phyloP scores from a whole-genome alignment of 1,140 invertebrate genomes.

The Papilio xuthus region DNA sequence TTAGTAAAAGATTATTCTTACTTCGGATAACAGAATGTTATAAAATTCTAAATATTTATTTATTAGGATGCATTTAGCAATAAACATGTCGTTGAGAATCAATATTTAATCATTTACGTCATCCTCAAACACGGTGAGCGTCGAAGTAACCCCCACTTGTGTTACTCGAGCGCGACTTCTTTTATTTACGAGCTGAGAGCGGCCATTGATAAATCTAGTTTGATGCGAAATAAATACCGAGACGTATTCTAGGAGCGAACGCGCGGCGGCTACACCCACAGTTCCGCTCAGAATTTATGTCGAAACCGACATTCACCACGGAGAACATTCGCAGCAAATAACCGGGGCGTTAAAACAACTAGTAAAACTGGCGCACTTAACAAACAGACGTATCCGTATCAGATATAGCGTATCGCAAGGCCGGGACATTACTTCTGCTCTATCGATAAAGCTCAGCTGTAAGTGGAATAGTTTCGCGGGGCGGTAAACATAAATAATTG shows the following conservation, averaged over 20 bases:
- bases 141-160: conserved; percentile 19
- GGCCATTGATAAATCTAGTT: conserved; percentile 59
- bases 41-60: neutral
- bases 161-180: conserved; percentile 26
- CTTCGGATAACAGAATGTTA: neutral
- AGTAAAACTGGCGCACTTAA: conserved; percentile 77
- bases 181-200: conserved; percentile 58
- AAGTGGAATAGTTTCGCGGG: conserved; percentile 77
- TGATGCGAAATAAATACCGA: conserved; percentile 67
- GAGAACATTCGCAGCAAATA: conserved; percentile 78
- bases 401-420: conserved; percentile 76
- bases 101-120: conserved; percentile 25
- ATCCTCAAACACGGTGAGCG: conserved; percentile 8
- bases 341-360: conserved; percentile 78
- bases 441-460: conserved; percentile 80
- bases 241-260: conserved; percentile 63
- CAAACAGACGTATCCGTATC: conserved; percentile 80
- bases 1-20: neutral
- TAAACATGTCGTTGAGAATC: neutral
- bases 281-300: conserved; percentile 76
- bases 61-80: neutral
- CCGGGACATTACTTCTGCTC: conserved; percentile 76
- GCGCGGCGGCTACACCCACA: conserved; percentile 76
- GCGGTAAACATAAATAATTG: conserved; percentile 79
- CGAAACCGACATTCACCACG: conserved; percentile 75